These are phyloP conservation scores for Congeria kusceri DNA, from an alignment of 2,888 invertebrate species.

Conservation along the genomic window DNA sequence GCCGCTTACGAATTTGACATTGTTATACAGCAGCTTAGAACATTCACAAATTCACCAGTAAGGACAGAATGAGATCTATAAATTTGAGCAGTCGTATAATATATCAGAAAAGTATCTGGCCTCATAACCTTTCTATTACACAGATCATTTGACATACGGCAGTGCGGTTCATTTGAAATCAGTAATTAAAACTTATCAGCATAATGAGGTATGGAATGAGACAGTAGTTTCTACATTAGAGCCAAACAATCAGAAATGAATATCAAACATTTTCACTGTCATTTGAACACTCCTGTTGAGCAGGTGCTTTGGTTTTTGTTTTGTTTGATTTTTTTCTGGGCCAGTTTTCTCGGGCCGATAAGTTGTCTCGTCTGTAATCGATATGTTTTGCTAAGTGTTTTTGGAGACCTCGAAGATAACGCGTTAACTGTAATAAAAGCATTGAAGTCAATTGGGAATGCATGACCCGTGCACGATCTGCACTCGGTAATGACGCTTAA, in stretches of 20 bases:
- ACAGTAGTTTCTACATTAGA: no score
- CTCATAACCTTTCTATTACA: conserved; percentile 28
- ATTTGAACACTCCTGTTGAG: conserved; percentile 26
- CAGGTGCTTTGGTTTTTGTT: conserved; percentile 34
- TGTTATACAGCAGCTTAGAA: no score
- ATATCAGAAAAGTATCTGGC: conserved; percentile 18
- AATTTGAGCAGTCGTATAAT: conserved; percentile 13
- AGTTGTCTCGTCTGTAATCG: no score
- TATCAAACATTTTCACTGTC: conserved; percentile 6
- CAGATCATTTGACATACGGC: conserved; percentile 24
- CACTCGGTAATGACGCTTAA: no score
- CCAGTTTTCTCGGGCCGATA: no score
- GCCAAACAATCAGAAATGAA: no score
- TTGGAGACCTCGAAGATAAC: no score
- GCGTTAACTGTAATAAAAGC: no score
- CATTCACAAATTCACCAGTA: no score
- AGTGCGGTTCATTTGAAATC: conserved; percentile 10
- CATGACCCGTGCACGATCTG: no score
- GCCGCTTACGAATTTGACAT: neutral
- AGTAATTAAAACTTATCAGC: conserved; percentile 21
- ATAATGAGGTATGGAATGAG: conserved; percentile 6
- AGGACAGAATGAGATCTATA: neutral
- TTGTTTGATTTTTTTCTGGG: conserved; percentile 19
- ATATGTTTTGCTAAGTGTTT: no score
- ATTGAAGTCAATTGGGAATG: no score